phyloP scores from a whole-genome alignment of 2,888 invertebrate genomes.

The Eustalomyia histrio region DNA sequence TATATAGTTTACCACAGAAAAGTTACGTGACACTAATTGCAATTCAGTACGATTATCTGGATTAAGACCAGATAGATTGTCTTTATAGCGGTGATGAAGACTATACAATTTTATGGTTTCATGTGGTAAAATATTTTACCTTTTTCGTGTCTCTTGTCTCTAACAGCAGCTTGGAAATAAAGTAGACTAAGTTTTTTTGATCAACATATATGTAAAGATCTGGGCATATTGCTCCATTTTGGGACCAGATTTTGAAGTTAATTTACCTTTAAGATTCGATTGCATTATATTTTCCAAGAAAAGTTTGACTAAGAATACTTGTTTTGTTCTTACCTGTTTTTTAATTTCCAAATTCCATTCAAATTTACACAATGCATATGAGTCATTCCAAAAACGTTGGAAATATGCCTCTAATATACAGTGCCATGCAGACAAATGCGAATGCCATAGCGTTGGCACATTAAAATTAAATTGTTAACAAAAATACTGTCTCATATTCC shows the following conservation, averaged over 20 bases:
- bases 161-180: conserved; percentile 85
- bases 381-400: too few species aligned
- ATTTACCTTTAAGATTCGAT: conserved; percentile 88
- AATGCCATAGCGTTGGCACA: too few species aligned
- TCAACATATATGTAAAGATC: conserved; percentile 81
- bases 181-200: conserved; percentile 81
- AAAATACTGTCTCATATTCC: too few species aligned
- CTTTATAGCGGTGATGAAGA: conserved; percentile 81
- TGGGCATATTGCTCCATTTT: conserved; percentile 80
- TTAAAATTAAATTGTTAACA: too few species aligned
- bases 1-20: conserved; percentile 85
- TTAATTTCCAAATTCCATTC: conserved; percentile 84
- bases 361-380: conserved; percentile 91
- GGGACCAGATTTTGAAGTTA: conserved; percentile 81
- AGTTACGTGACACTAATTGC: conserved; percentile 86
- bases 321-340: conserved; percentile 81
- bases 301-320: neutral
- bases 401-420: too few species aligned
- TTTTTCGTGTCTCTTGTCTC: conserved; percentile 81
- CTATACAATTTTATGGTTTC: neutral
- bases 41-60: conserved; percentile 89
- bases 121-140: conserved; percentile 73
- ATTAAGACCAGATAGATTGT: conserved; percentile 86
- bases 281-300: conserved; percentile 84
- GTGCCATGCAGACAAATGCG: too few species aligned